Percentiles rank a stretch among this genome's conserved stretches.
phyloP scores from a whole-genome alignment of 1,140 invertebrate species.

The Drosophila funebris region DNA sequence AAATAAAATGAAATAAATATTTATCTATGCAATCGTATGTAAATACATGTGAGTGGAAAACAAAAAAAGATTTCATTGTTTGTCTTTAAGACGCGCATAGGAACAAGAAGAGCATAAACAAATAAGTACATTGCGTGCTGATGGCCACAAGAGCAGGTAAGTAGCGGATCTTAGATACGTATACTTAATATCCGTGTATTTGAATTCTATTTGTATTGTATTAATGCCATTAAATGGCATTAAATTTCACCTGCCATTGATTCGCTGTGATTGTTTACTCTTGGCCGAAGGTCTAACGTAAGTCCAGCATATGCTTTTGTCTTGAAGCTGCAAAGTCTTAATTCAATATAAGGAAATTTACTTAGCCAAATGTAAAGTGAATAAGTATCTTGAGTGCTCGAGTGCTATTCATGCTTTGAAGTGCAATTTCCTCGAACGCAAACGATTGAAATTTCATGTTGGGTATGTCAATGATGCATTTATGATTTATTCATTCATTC shows the following conservation, averaged over 20 bases:
- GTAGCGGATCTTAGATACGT: background rate
- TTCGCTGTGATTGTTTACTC: background rate
- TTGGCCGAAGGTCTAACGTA: background rate
- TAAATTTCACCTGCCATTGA: constrained; percentile 1
- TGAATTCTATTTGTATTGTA: constrained; percentile 5
- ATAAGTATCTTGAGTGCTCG: background rate
- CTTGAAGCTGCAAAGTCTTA: background rate
- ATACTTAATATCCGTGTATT: constrained; percentile 7
- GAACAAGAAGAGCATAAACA: constrained; percentile 10
- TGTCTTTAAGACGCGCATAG: background rate
- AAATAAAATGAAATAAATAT: background rate
- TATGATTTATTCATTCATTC: constrained; percentile 45
- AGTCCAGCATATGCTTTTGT: background rate
- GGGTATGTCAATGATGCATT: constrained; percentile 24
- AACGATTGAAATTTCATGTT: constrained; percentile 26
- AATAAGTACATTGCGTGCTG: constrained; percentile 9
- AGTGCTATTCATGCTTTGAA: background rate
- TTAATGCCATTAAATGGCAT: background rate
- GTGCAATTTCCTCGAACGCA: constrained; percentile 33
- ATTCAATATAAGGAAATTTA: background rate
- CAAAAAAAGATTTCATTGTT: background rate
- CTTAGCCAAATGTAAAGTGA: background rate
- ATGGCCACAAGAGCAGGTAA: constrained; percentile 31
- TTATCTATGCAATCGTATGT: background rate
- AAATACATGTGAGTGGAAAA: constrained; percentile 6